Conservation (phyloP, 2,797 vertebrate genomes). For the Apogon hyalosoma region DNA sequence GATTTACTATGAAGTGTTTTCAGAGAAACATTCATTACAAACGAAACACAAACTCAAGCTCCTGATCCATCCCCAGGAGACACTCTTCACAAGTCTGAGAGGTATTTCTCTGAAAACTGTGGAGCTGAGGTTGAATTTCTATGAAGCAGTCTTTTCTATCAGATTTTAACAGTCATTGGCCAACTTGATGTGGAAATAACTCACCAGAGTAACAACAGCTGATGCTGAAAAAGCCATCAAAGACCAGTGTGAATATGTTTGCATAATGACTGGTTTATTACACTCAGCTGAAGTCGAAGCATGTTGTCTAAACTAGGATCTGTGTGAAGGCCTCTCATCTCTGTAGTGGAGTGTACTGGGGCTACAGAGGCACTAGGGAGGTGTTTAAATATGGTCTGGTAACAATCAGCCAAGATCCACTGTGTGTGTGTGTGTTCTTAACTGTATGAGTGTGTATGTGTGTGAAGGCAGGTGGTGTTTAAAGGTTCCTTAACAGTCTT, state of each 20-base stretch:
- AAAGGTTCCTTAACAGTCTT: constrained; percentile 75
- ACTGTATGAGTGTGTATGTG: constrained; percentile 24
- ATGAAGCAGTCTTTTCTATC: constrained; percentile 6
- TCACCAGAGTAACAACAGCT: not conserved
- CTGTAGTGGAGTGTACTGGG: constrained; percentile 49
- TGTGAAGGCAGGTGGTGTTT: constrained; percentile 77
- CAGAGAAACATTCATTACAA: constrained; percentile 33
- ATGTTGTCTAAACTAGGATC: constrained; percentile 47
- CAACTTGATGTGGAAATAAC: constrained; percentile 21
- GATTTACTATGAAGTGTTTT: constrained; percentile 60
- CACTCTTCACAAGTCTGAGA: constrained; percentile 30
- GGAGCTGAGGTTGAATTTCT: constrained; percentile 35
- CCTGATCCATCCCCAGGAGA: constrained; percentile 25
- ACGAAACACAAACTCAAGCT: constrained; percentile 24
- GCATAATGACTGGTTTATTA: constrained; percentile 17
- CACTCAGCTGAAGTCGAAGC: constrained; percentile 32
- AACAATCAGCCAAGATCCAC: constrained; percentile 79
- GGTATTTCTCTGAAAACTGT: constrained; percentile 14
- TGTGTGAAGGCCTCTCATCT: constrained; percentile 48
- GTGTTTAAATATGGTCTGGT: constrained; percentile 80
- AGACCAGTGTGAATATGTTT: constrained; percentile 34
- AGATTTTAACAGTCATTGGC: constrained; percentile 5
- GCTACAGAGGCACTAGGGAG: constrained; percentile 63
- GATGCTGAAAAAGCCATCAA: constrained; percentile 7
- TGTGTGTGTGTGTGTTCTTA: constrained; percentile 29